Base-by-base conservation (phyloP, 2,888 invertebrate species). In the Omphaloscelis lunosa region DNA sequence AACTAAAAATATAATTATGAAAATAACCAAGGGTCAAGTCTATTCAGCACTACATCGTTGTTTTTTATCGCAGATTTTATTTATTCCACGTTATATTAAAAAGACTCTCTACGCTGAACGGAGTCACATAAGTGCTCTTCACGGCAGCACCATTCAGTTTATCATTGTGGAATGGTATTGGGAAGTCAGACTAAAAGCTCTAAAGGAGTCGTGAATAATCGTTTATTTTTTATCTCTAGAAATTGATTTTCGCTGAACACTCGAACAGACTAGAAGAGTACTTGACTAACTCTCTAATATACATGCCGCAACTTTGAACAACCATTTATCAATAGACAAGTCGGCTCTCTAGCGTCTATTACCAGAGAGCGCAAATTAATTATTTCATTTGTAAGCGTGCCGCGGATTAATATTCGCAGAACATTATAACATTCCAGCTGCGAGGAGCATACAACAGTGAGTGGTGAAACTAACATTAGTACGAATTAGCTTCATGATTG, bases 101-200 rank as follows among this genome's bases (percentile, higher is more conserved):
- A 81, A 86, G 75, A 73, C 77, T 77, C 77, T 77, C 65, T 67
- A 71, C 62, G 72, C 70, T 83, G 83, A 90, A 89, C 82, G 85
- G 85, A 79, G 80, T 80, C 81, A 75, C 86, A 83, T 84, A 89
- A 91, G 90, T 88, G 90, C 89, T 89, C 87, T 90, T 77, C 66
- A 76, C 82, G 79, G 85, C 80, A 76, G 83, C 77, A 73, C 88
- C 85, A 88, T 91, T 92, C 89, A 89, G 82, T 82, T 89, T 81
- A 86, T 88, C 90, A 90, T 88, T 88, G 89, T 89, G 88, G 83
- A 83, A 83, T 82, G 68, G 85, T 82, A 83, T 83, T 78, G 83
- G 82, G 76, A 86, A 88, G 82, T 90, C 90, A 77, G 87, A 89
- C 90, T 91, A 89, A 91, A 91, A 91, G 90, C 90, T 82, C 88